phyloP scores from a whole-genome alignment of 2,113 vertebrate species.

The Corydoras maculifer region DNA sequence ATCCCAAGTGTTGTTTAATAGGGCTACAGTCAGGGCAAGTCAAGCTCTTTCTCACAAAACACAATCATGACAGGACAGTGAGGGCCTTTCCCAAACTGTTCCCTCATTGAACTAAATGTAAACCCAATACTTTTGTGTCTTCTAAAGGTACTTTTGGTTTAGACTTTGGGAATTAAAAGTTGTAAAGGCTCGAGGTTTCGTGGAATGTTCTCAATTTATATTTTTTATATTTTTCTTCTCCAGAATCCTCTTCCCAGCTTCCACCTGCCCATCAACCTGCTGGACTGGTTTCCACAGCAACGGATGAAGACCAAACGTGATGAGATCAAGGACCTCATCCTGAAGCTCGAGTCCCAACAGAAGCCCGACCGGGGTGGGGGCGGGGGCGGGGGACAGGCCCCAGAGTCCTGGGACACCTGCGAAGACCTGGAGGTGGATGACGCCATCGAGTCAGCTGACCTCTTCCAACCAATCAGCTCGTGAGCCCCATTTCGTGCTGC shows the following conservation, averaged over 20 bases:
- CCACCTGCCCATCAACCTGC: constrained; percentile 86
- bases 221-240: background rate
- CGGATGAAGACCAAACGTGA: constrained; percentile 96
- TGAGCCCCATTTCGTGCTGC: constrained; percentile 59
- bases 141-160: too few relatives aligned
- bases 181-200: too few relatives aligned
- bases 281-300: constrained; percentile 89
- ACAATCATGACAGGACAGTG: too few relatives aligned
- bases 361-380: constrained; percentile 66
- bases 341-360: constrained; percentile 80
- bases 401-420: constrained; percentile 26
- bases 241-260: constrained; percentile 89
- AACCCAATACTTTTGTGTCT: too few relatives aligned
- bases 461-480: constrained; percentile 54
- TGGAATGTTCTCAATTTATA: background rate
- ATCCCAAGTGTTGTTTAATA: too few relatives aligned
- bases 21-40: too few relatives aligned
- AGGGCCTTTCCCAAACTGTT: too few relatives aligned
- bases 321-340: constrained; percentile 87
- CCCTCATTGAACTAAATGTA: too few relatives aligned
- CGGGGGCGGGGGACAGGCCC: constrained; percentile 42
- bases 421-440: constrained; percentile 57
- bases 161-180: too few relatives aligned
- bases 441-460: constrained; percentile 34
- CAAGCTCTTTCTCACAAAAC: too few relatives aligned